phyloP scores from a whole-genome alignment of 2,113 vertebrate species.

The Paramormyrops kingsleyae region DNA sequence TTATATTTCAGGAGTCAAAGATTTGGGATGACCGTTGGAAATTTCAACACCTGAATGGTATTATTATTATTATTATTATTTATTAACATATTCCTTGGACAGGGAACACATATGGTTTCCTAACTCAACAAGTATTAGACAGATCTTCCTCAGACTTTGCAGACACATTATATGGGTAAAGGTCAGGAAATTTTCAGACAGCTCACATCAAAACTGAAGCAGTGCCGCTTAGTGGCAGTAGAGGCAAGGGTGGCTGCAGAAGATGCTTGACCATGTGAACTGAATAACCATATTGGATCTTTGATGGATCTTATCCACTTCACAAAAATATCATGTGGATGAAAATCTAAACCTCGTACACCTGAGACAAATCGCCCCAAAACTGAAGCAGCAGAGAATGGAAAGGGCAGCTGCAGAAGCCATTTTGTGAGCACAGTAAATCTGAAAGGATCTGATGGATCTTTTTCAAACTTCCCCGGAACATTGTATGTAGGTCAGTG shows the following conservation, averaged over 20 bases:
- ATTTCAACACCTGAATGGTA: neutral
- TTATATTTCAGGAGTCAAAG: neutral
- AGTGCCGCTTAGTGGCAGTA: neutral
- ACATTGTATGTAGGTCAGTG: neutral
- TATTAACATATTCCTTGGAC: neutral
- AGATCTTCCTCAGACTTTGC: neutral
- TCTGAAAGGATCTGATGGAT: neutral
- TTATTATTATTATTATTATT: constrained; percentile 4
- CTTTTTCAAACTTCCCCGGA: neutral
- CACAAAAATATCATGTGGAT: neutral
- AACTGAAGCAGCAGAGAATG: neutral
- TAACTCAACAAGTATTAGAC: neutral
- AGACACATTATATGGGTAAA: neutral
- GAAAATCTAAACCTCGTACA: neutral
- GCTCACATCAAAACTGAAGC: neutral
- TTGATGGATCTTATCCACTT: neutral
- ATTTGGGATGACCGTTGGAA: neutral
- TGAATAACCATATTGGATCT: neutral
- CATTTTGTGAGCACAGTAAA: neutral
- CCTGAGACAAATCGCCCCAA: neutral
- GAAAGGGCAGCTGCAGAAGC: neutral
- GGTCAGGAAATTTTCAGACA: neutral
- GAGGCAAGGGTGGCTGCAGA: neutral
- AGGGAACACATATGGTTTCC: neutral
- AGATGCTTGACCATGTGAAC: neutral